These are phyloP conservation scores for Thecophora atra DNA, from an alignment of 2,888 invertebrate species.

Conservation along the genomic window DNA sequence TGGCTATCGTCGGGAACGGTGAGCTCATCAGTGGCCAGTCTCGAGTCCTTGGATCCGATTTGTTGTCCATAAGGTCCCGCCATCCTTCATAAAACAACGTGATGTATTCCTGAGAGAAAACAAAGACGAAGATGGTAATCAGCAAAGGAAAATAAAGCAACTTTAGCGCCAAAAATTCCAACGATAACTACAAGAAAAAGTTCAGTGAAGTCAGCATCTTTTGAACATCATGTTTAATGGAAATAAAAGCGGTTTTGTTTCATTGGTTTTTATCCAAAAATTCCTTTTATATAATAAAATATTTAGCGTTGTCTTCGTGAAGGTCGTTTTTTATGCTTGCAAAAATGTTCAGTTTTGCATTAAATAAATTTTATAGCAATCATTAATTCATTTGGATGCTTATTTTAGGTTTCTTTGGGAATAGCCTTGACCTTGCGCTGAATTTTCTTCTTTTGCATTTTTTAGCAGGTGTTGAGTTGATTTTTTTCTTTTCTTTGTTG, in stretches of 20 bases:
- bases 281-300: not conserved
- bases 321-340: not conserved
- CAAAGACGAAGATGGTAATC: slow-evolving; percentile 39
- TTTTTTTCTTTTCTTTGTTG: slow-evolving; percentile 37
- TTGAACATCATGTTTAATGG: not conserved
- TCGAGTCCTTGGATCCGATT: slow-evolving; percentile 83
- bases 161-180: not conserved
- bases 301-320: not conserved
- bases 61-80: slow-evolving; percentile 82
- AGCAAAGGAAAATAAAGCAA: slow-evolving; percentile 35
- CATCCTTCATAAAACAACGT: slow-evolving; percentile 65
- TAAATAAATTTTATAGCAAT: not conserved
- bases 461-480: slow-evolving; percentile 9
- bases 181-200: too few species aligned
- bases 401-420: not conserved
- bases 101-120: slow-evolving; percentile 58
- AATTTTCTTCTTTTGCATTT: not conserved
- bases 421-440: slow-evolving; percentile 29
- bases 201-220: too few species aligned
- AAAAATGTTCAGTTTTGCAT: not conserved
- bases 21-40: slow-evolving; percentile 85
- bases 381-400: not conserved
- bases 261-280: not conserved
- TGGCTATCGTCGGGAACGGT: slow-evolving; percentile 79
- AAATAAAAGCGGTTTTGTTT: not conserved